Percentiles rank a stretch among this genome's conserved stretches.
Conservation (phyloP, 2,888 invertebrate genomes). For the Drosophila rubida region DNA sequence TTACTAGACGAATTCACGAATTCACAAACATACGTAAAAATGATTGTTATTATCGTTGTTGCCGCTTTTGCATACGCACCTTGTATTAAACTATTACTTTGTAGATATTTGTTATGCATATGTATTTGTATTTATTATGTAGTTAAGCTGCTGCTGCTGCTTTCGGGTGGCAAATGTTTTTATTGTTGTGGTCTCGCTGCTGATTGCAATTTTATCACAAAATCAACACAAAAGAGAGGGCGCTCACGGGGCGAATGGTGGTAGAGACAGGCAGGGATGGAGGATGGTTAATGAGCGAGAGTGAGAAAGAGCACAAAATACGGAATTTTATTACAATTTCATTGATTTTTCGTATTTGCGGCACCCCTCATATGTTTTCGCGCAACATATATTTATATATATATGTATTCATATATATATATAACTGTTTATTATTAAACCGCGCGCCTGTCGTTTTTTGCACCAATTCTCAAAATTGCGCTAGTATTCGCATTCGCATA, state of each 20-base stretch:
- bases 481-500: conserved; percentile 55
- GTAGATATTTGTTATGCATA: conserved; percentile 36
- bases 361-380: conserved; percentile 73
- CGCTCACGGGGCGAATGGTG: conserved; percentile 43
- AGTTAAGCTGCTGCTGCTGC: conserved; percentile 52
- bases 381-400: conserved; percentile 56
- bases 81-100: conserved; percentile 51
- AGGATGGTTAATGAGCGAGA: conserved; percentile 53
- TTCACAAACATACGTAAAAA: conserved; percentile 26
- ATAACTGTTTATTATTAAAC: conserved; percentile 79
- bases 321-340: conserved; percentile 79
- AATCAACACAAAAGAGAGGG: conserved; percentile 75
- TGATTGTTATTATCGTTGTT: conserved; percentile 14
- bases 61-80: conserved; percentile 64
- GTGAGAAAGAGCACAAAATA: conserved; percentile 70
- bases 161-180: conserved; percentile 51
- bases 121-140: conserved; percentile 41
- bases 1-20: conserved; percentile 31
- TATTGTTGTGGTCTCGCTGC: conserved; percentile 63
- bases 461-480: conserved; percentile 68
- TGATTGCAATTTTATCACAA: conserved; percentile 80
- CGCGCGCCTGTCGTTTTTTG: conserved; percentile 69
- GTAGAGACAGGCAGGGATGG: conserved; percentile 42
- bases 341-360: conserved; percentile 78
- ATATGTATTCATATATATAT: conserved; percentile 67